Conservation (phyloP, 1,140 invertebrate genomes). For the Anastatus disparis region DNA sequence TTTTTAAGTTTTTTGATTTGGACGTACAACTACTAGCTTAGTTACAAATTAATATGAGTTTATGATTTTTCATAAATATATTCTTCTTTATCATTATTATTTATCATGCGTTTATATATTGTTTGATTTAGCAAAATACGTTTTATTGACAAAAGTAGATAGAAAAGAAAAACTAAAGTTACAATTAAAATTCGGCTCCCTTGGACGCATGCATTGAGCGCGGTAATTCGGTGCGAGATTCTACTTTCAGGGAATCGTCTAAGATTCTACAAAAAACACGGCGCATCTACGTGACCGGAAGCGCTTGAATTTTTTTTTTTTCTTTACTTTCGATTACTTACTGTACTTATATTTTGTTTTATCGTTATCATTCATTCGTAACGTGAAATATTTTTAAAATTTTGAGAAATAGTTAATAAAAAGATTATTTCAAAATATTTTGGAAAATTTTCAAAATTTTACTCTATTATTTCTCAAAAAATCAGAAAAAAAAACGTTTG, state of each 20-base stretch:
- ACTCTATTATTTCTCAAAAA: too few species aligned
- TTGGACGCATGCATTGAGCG: not conserved
- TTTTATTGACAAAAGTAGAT: not conserved
- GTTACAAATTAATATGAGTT: too few species aligned
- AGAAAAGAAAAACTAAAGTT: not conserved
- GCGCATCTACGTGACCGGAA: conserved; percentile 7
- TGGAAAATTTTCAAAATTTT: too few species aligned
- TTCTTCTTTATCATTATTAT: not conserved
- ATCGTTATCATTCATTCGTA: too few species aligned
- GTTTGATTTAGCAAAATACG: too few species aligned
- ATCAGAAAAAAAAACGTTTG: too few species aligned
- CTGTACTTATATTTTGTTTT: too few species aligned
- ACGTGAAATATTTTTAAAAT: too few species aligned
- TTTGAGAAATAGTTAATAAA: too few species aligned
- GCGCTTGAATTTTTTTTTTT: conserved; percentile 24
- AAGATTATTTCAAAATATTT: too few species aligned
- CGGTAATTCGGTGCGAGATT: conserved; percentile 32
- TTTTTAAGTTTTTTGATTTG: not conserved
- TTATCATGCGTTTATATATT: not conserved
- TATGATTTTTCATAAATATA: not conserved
- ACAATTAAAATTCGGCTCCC: conserved; percentile 10
- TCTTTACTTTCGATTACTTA: not conserved
- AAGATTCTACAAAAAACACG: not conserved
- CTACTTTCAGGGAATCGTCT: conserved; percentile 17
- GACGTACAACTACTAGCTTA: too few species aligned